Percentiles rank a stretch among this genome's conserved stretches.
Conservation (phyloP, 2,113 vertebrate genomes). For the Micronisus gabar region DNA sequence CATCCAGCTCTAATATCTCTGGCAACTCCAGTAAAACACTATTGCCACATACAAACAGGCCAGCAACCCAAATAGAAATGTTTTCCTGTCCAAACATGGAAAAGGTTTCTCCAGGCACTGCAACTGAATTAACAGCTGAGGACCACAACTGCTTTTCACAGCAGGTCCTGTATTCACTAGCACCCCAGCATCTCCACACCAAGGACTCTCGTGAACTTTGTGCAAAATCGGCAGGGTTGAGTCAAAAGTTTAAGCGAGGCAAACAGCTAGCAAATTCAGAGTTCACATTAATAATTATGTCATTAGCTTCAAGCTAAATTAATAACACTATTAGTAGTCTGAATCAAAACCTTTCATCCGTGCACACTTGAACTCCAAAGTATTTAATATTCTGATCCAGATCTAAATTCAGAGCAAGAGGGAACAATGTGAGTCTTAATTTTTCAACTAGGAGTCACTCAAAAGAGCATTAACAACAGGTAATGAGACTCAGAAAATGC, state of each 20-base stretch:
- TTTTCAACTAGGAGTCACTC: constrained; percentile 7
- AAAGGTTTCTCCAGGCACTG: not conserved
- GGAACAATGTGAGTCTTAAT: not conserved
- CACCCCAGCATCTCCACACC: not conserved
- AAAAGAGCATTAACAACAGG: constrained; percentile 6
- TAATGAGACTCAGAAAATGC: constrained; percentile 13
- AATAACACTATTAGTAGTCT: not conserved
- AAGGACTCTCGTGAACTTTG: not conserved
- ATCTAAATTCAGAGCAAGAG: not conserved
- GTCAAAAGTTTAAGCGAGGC: not conserved
- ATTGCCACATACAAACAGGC: not conserved
- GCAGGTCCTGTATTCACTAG: not conserved
- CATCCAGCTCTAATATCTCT: not conserved
- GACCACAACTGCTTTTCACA: not conserved
- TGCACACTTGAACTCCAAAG: not conserved
- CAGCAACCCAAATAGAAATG: not conserved
- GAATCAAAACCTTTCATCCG: constrained; percentile 1
- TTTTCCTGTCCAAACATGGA: not conserved
- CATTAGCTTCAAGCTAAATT: constrained; percentile 6
- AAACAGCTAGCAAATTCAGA: not conserved
- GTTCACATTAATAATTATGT: not conserved
- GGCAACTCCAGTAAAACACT: not conserved
- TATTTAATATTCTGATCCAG: constrained; percentile 28
- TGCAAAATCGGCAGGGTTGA: not conserved
- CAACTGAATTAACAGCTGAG: not conserved